Conservation (phyloP, 2,888 invertebrate species). For the Onchidella celtica region DNA sequence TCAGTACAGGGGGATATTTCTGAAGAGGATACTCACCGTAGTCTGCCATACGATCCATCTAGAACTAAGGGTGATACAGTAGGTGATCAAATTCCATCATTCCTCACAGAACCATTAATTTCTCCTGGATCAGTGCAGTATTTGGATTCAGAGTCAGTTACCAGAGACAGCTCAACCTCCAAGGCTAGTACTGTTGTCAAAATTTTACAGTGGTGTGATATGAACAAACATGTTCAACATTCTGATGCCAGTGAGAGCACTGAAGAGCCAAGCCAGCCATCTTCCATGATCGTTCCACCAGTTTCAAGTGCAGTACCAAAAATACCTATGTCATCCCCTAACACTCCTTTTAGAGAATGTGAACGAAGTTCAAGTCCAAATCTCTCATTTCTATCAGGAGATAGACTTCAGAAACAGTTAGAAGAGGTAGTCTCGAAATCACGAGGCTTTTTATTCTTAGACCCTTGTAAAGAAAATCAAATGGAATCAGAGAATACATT, state of each 20-base stretch:
- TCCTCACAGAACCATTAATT: constrained; percentile 22
- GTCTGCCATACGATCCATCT: too few relatives aligned
- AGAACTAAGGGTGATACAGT: too few relatives aligned
- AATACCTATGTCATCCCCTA: too few relatives aligned
- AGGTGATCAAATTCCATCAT: constrained; percentile 20
- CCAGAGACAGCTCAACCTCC: background rate
- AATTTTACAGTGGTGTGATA: background rate
- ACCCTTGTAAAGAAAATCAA: background rate
- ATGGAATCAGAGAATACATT: background rate
- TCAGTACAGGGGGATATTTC: too few relatives aligned
- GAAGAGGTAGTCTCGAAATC: background rate
- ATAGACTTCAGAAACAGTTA: background rate
- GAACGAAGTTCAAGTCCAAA: background rate
- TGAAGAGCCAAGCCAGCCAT: background rate
- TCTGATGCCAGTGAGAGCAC: background rate
- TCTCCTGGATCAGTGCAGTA: background rate
- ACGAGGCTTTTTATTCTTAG: background rate
- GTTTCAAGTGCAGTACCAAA: background rate
- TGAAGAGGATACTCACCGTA: too few relatives aligned
- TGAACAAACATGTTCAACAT: background rate
- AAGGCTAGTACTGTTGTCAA: background rate
- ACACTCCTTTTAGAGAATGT: background rate
- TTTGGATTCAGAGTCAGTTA: background rate
- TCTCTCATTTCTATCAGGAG: background rate
- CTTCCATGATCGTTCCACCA: background rate